Conservation (phyloP, 2,113 vertebrate species). For the Setophaga petechia region DNA sequence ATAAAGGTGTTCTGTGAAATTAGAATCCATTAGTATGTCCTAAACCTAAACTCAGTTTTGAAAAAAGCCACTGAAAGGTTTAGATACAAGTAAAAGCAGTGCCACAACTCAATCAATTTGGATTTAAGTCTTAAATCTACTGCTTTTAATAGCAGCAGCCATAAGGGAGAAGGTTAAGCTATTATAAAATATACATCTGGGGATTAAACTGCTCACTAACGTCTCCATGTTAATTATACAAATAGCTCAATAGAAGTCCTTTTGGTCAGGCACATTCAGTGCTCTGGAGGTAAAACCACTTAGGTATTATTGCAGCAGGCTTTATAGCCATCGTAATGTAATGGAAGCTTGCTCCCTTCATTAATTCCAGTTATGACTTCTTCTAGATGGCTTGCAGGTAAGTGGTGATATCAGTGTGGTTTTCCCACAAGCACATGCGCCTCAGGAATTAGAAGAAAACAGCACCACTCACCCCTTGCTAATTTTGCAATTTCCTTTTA, state of each 20-base stretch:
- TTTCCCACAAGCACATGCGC: not conserved
- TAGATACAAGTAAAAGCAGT: not conserved
- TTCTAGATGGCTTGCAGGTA: not conserved
- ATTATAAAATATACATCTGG: constrained; percentile 6
- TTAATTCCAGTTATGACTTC: not conserved
- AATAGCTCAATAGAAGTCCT: not conserved
- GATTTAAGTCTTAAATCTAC: constrained; percentile 1
- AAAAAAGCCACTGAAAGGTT: not conserved
- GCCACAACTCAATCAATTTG: not conserved
- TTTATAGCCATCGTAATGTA: not conserved
- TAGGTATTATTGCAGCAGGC: not conserved
- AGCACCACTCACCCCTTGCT: not conserved
- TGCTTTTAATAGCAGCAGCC: not conserved
- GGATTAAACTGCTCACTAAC: not conserved
- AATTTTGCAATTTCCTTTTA: constrained; percentile 44
- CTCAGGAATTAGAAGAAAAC: not conserved
- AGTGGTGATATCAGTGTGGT: not conserved
- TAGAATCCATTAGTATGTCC: not conserved
- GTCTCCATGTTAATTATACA: not conserved
- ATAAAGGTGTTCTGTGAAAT: not conserved
- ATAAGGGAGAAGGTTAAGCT: constrained; percentile 1
- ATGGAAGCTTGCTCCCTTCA: not conserved
- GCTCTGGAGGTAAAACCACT: not conserved
- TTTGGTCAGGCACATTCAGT: not conserved
- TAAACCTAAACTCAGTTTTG: not conserved